A percentile compares a stretch with the other conserved stretches of the same genome.
phyloP scores from a whole-genome alignment of 1,140 invertebrate genomes.

The Kradibia gibbosae region DNA sequence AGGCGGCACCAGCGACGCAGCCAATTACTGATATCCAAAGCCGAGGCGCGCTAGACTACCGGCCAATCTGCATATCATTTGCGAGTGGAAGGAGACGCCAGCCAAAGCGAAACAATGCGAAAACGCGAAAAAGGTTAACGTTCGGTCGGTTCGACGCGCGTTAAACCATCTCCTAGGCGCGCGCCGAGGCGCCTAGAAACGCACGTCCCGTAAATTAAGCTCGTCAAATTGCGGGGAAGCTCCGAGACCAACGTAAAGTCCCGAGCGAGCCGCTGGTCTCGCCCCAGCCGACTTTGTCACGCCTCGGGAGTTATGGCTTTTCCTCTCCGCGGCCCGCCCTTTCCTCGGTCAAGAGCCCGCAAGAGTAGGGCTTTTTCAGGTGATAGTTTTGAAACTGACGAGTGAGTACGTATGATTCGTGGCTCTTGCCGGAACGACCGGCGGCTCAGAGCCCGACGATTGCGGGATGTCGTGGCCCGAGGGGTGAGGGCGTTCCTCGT shows the following conservation, averaged over 20 bases:
- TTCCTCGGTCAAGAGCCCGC: too few species aligned
- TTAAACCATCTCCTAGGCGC: too few species aligned
- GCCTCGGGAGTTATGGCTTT: slow-evolving; percentile 6
- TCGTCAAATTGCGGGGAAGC: slow-evolving; percentile 51
- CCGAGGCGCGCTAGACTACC: slow-evolving; percentile 36
- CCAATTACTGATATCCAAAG: slow-evolving; percentile 36
- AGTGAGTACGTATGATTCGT: too few species aligned
- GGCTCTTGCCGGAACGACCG: too few species aligned
- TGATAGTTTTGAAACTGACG: too few species aligned
- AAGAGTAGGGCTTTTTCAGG: too few species aligned
- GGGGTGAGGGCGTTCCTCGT: too few species aligned
- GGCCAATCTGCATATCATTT: slow-evolving; percentile 47
- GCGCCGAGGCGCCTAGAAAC: slow-evolving; percentile 33
- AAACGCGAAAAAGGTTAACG: slow-evolving; percentile 29
- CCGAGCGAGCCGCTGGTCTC: not conserved
- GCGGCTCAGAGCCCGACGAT: too few species aligned
- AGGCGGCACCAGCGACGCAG: slow-evolving; percentile 8
- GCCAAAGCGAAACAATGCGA: slow-evolving; percentile 33
- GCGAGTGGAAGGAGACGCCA: slow-evolving; percentile 36
- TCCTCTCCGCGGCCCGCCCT: not conserved
- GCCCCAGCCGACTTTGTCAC: not conserved
- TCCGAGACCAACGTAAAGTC: not conserved
- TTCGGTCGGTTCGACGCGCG: not conserved
- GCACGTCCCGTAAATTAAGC: slow-evolving; percentile 52
- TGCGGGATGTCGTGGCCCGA: too few species aligned